Evolutionary conservation across 2,113 vertebrate species (phyloP).

Genomic region (Chamaetylas fuelleborni): DNA sequence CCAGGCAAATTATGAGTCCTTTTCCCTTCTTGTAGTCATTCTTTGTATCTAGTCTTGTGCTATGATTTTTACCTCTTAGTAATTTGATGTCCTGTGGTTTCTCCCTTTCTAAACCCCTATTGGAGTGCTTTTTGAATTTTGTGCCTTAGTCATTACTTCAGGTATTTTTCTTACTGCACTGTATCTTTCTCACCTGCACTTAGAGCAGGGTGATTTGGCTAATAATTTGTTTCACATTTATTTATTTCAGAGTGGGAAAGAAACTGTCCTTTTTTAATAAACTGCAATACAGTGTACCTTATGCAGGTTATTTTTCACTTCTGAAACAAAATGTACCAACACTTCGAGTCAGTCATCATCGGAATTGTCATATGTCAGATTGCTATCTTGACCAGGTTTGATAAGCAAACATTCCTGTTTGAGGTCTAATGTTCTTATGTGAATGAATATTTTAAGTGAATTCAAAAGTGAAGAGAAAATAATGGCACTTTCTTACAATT

Average conservation of each 20-base stretch:
- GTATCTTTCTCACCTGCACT: background rate
- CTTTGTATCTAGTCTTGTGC: background rate
- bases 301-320: background rate
- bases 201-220: background rate
- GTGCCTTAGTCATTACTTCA: background rate
- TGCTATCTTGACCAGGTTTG: background rate
- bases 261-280: background rate
- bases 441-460: background rate
- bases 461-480: background rate
- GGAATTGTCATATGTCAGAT: background rate
- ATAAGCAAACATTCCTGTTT: background rate
- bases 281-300: background rate
- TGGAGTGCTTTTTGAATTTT: background rate
- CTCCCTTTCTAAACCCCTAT: background rate
- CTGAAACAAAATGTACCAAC: background rate
- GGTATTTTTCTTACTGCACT: background rate
- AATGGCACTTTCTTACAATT: background rate
- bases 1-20: background rate
- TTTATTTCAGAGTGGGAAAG: background rate
- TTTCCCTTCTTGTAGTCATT: background rate
- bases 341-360: accelerated
- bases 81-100: background rate
- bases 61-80: background rate
- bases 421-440: background rate
- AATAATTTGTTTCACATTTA: background rate